Evolutionary conservation across 2,888 invertebrate species (phyloP), one percentile per base, ranked within the genome.

Genomic region (Conchocele bisecta): DNA sequence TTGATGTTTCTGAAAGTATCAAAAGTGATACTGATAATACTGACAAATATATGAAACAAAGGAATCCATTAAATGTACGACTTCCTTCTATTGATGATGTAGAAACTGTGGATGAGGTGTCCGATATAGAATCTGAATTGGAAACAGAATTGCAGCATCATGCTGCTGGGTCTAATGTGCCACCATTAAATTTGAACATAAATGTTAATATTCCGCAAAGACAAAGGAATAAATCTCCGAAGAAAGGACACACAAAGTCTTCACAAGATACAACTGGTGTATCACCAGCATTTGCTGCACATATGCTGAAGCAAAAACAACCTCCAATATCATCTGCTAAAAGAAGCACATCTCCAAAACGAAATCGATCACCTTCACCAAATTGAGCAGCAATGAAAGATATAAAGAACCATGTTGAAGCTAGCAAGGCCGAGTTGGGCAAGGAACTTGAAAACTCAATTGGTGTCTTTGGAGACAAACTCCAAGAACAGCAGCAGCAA

Each of bases 71-170:
- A 9, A 63, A 64, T 46, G 68, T 73, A 7, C 60, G 29, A 33
- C 44, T 72, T 37, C 76, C 72, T 15, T n/a, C n/a, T 39, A n/a
- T n/a, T n/a, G 44, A 37, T 26, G 58, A 70, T 17, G 15, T 31
- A 29, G 75, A 79, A 41, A 78, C 81, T 17, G 79, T 72, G 17
- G 78, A 79, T 68, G 81, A 80, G 20, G 78, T 77, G 13, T 79
- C 79, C 15, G 80, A 83, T 58, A 63, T 79, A 22, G 79, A 82
- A 37, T 66, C 73, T 15, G 79, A 79, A 42, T 50, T 63, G 6
- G 73, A 72, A 29, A 53, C 63, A 9, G 66, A 60, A 15, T n/a
- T n/a, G n/a, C n/a, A n/a, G n/a, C 28, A 50, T 4, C 31, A 39
- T 13, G 61, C 48, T 22, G n/a, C n/a, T n/a, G n/a, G n/a, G n/a